Evolutionary conservation across 2,888 invertebrate species (phyloP).

Genomic region (Magallana nippona): DNA sequence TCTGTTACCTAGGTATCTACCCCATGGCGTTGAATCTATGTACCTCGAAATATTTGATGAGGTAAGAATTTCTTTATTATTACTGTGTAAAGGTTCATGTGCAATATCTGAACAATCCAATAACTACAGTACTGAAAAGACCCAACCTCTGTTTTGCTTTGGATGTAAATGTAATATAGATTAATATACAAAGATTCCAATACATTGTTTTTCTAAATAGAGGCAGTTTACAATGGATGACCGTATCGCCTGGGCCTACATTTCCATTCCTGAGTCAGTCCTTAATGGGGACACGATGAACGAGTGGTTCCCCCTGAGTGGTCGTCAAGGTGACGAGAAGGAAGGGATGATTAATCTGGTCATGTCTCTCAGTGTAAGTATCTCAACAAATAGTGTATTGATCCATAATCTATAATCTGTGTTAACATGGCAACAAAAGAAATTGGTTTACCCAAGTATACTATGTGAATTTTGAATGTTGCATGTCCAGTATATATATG

Average conservation of each 20-base stretch:
- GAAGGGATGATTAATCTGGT: slow-evolving; percentile 96
- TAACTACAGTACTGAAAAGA: too few species aligned
- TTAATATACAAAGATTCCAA: too few species aligned
- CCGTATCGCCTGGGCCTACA: slow-evolving; percentile 95
- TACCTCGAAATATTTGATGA: slow-evolving; percentile 98
- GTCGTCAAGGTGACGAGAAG: slow-evolving; percentile 95
- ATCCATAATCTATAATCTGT: too few species aligned
- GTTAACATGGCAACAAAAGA: too few species aligned
- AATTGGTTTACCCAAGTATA: too few species aligned
- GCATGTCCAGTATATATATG: too few species aligned
- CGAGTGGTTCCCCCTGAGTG: slow-evolving; percentile 95
- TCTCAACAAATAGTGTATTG: not conserved
- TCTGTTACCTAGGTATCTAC: slow-evolving; percentile 85
- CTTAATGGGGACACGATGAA: slow-evolving; percentile 93
- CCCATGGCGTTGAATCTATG: slow-evolving; percentile 92
- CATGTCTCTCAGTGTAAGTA: slow-evolving; percentile 81
- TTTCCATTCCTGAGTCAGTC: slow-evolving; percentile 91
- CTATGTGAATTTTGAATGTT: too few species aligned
- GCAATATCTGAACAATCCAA: not conserved
- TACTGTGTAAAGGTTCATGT: too few species aligned
- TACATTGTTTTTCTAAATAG: slow-evolving; percentile 67
- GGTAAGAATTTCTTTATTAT: slow-evolving; percentile 70
- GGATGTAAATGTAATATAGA: too few species aligned
- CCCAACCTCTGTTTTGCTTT: too few species aligned
- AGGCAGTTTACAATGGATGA: slow-evolving; percentile 98